phyloP scores from a whole-genome alignment of 2,888 invertebrate species.

The Scotopteryx bipunctaria region DNA sequence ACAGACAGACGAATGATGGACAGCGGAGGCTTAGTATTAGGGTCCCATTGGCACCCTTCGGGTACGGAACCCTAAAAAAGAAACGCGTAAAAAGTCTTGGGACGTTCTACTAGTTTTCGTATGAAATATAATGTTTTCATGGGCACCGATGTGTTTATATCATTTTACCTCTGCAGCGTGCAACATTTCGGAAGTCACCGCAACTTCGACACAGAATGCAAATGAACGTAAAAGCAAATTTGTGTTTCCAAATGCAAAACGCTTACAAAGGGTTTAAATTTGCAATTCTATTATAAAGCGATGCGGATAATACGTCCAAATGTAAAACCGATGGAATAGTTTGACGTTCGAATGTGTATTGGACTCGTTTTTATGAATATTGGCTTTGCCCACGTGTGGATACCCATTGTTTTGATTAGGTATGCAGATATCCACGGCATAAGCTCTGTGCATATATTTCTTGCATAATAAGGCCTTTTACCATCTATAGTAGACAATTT shows the following conservation, averaged over 20 bases:
- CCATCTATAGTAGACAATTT: too few species aligned
- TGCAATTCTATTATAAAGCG: conserved; percentile 80
- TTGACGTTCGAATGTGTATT: conserved; percentile 46
- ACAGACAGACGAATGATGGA: too few species aligned
- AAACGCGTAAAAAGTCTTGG: too few species aligned
- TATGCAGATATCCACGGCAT: too few species aligned
- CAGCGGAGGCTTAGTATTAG: too few species aligned
- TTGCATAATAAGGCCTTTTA: too few species aligned
- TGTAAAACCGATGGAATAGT: conserved; percentile 69
- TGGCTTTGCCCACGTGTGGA: neutral
- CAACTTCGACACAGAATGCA: conserved; percentile 72
- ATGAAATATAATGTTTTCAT: neutral
- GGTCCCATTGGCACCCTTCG: too few species aligned
- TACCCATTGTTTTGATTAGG: neutral
- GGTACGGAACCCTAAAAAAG: too few species aligned
- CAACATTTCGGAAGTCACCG: conserved; percentile 67
- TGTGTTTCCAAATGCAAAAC: conserved; percentile 78
- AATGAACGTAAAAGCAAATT: conserved; percentile 81
- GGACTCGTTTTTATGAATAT: conserved; percentile 10
- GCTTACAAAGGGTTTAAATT: conserved; percentile 82
- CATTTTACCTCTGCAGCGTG: conserved; percentile 36
- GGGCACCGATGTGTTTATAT: neutral
- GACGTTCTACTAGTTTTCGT: neutral
- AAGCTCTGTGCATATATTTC: too few species aligned
- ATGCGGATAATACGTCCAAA: conserved; percentile 73